phyloP scores from a whole-genome alignment of 2,113 vertebrate genomes.

The Stigmatopora nigra region DNA sequence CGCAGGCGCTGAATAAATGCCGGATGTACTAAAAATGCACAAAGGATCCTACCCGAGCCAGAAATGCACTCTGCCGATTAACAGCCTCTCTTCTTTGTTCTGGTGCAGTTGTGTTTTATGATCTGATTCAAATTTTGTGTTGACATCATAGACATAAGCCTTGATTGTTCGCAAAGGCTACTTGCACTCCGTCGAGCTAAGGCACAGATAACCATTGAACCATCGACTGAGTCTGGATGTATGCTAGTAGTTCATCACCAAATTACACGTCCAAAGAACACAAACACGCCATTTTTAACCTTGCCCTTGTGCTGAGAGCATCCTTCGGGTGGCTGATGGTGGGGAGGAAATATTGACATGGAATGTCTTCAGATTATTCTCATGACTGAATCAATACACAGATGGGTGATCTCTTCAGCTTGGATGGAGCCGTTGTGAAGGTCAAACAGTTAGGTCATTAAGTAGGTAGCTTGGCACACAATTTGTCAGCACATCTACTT shows the following conservation, averaged over 20 bases:
- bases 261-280: conserved; percentile 40
- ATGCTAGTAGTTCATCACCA: conserved; percentile 10
- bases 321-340: conserved; percentile 45
- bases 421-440: conserved; percentile 57
- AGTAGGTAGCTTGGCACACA: conserved; percentile 46
- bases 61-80: conserved; percentile 52
- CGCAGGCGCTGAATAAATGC: conserved; percentile 40
- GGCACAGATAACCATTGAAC: conserved; percentile 4
- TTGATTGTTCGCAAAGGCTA: conserved; percentile 35
- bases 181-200: conserved; percentile 11
- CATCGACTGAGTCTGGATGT: neutral
- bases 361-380: conserved; percentile 67
- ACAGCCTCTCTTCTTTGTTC: conserved; percentile 40
- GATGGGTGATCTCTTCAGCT: conserved; percentile 54
- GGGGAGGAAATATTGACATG: conserved; percentile 59
- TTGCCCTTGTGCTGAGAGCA: conserved; percentile 52
- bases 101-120: conserved; percentile 62
- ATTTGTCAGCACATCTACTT: conserved; percentile 50
- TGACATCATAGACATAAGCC: conserved; percentile 60
- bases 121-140: conserved; percentile 56
- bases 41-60: conserved; percentile 46
- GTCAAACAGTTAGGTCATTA: conserved; percentile 64
- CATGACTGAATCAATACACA: conserved; percentile 67
- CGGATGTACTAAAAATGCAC: conserved; percentile 44
- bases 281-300: conserved; percentile 57